A percentile compares a stretch with the other conserved stretches of the same genome.
These are phyloP conservation scores for Sitophilus oryzae DNA, from an alignment of 1,140 invertebrate species.

Conservation along the genomic window DNA sequence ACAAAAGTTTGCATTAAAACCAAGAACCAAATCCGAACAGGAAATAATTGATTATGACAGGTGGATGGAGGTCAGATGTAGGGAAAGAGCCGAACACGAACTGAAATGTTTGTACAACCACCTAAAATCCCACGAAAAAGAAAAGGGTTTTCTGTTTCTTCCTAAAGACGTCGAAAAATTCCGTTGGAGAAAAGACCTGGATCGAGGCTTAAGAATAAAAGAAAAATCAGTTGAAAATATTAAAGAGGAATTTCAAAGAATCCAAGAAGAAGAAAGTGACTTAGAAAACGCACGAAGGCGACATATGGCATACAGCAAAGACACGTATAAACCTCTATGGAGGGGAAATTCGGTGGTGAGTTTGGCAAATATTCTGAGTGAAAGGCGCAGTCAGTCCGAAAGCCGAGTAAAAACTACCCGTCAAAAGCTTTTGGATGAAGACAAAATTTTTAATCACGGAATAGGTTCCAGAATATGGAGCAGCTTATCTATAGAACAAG, in stretches of 20 bases:
- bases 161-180: constrained; percentile 63
- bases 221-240: constrained; percentile 84
- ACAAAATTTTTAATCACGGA: constrained; percentile 49
- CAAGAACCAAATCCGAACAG: constrained; percentile 63
- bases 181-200: constrained; percentile 60
- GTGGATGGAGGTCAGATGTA: constrained; percentile 73
- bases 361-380: constrained; percentile 61
- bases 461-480: constrained; percentile 73
- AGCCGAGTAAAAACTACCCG: constrained; percentile 26
- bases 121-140: constrained; percentile 69
- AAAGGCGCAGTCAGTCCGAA: constrained; percentile 43
- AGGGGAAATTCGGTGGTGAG: constrained; percentile 72
- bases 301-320: constrained; percentile 53
- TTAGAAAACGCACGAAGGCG: constrained; percentile 42
- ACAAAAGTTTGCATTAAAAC: constrained; percentile 62
- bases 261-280: constrained; percentile 45
- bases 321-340: constrained; percentile 76
- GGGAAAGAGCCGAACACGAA: constrained; percentile 77
- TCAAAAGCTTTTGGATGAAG: constrained; percentile 29
- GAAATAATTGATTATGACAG: constrained; percentile 81
- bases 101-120: constrained; percentile 70
- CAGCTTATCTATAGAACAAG: constrained; percentile 77
- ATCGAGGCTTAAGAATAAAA: constrained; percentile 72
- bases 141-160: constrained; percentile 77
- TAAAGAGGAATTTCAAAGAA: constrained; percentile 61